Base-by-base conservation (phyloP, 2,113 vertebrate species). In the Physeter macrocephalus region DNA sequence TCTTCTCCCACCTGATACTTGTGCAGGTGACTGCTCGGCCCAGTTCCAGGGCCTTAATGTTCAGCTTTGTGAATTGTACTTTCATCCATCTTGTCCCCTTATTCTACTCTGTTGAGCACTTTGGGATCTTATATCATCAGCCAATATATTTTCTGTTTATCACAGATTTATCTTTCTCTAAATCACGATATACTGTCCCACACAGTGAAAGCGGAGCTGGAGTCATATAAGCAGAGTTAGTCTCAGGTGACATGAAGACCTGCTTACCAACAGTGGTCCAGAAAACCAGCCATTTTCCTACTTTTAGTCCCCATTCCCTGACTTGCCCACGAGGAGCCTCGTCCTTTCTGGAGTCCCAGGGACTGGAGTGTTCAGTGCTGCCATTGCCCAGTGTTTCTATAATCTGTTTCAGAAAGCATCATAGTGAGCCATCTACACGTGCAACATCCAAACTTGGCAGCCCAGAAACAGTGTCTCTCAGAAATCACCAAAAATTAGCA, bases 381-480 rank as follows among this genome's bases (percentile, higher is more conserved):
- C 91, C n/a, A 2, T 64, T 66, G 57, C 74, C 78, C 54, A 2
- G 89, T 94, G 36, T 95, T 41, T 97, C 87, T 95, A 14, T 84
- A 66, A 67, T 71, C 89, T 96, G 49, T 98, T 98, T 95, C 98
- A 99, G 99, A 97, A 99, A 98, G 97, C 98, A 98, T 84, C 96
- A 97, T 49, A 98, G 98, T 96, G 98, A 99, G 96, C 98, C 99
- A 91, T 98, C 98, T 61, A 98, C 99, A 88, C 96, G 98, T 93
- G 98, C 99, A 36, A 54, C 99, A 86, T 98, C 98, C 92, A 99
- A 99, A 97, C 97, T 98, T 91, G 97, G 97, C 95, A 98, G 96
- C 93, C 97, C 98, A 97, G 98, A 97, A 90, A 94, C 97, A 96
- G 49, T 97, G 96, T 98, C 98, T 98, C 95, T 98, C 94, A 98